Conservation (phyloP, 2,113 vertebrate species). For the Hydrolagus affinis region DNA sequence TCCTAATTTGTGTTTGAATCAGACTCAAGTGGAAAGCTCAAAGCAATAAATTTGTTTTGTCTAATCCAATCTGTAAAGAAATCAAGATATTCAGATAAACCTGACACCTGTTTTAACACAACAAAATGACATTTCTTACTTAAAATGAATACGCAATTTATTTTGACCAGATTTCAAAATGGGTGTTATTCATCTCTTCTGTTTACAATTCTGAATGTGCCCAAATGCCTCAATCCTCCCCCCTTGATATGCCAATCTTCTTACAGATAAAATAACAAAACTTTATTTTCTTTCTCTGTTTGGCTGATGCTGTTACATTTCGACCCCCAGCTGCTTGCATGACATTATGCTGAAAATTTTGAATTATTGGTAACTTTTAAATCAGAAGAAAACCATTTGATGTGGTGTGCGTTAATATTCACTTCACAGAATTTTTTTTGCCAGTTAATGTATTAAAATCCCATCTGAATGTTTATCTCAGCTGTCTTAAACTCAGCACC, state of each 20-base stretch:
- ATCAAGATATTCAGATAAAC: neutral
- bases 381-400: neutral
- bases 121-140: too few relatives aligned
- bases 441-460: neutral
- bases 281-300: neutral
- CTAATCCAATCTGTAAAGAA: neutral
- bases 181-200: neutral
- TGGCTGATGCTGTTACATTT: neutral
- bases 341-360: neutral
- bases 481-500: neutral
- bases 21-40: neutral
- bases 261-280: constrained; percentile 19
- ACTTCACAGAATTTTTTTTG: neutral
- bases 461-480: neutral
- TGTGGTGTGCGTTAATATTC: neutral
- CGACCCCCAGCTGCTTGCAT: neutral
- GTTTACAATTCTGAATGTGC: neutral
- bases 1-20: neutral
- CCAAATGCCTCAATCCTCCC: too few relatives aligned
- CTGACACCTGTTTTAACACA: too few relatives aligned
- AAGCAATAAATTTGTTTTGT: neutral
- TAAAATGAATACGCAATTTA: neutral
- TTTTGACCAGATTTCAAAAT: constrained; percentile 1
- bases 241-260: constrained; percentile 16
- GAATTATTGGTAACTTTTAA: constrained; percentile 15